Evolutionary conservation across 2,797 vertebrate genomes (phyloP), one percentile per base, ranked within the genome.

Genomic region (Lateolabrax maculatus): DNA sequence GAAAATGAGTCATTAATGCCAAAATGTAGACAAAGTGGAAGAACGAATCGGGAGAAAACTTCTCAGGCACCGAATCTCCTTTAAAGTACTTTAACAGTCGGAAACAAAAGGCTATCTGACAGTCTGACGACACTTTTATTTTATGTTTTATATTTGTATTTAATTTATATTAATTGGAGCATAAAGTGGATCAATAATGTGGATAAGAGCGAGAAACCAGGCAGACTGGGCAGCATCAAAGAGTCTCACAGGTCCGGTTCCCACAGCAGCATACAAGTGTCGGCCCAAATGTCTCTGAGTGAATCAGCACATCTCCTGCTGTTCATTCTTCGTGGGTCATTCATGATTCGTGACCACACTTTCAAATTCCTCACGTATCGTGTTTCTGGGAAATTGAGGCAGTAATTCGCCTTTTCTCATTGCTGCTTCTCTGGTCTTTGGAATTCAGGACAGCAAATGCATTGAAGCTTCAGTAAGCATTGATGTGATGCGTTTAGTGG

Each of bases 251-350:
- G 53, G 58, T 71, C 48, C 23, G 46, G 60, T 60, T 23, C 23
- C 37, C 36, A 23, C 63, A 5, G 63, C 66, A 61, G 76, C 62
- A 29, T n/a, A n/a, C 3, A 9, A 39, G 36, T 27, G 66, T 44
- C 27, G 8, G 18, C 56, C 58, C 55, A 44, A 15, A 31, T 2
- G 52, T 75, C 25, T 75, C 43, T 1, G 51, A 56, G 46, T 52
- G 63, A 73, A 56, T 76, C 79, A 62, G 73, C 77, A 34, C 56
- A 31, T 77, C 55, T 69, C 66, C 81, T 46, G 75, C 80, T 62
- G 63, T 44, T 86, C 37, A 4, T 63, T 69, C 44, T 51, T n/a
- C 4, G 43, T 2, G 34, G 69, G 23, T 75, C 71, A 16, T 53
- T 77, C 51, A n/a, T n/a, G 71, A 79, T 71, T 80, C 3, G 23